Base-by-base conservation (phyloP, 1,140 invertebrate genomes). In the Penaeus indicus region DNA sequence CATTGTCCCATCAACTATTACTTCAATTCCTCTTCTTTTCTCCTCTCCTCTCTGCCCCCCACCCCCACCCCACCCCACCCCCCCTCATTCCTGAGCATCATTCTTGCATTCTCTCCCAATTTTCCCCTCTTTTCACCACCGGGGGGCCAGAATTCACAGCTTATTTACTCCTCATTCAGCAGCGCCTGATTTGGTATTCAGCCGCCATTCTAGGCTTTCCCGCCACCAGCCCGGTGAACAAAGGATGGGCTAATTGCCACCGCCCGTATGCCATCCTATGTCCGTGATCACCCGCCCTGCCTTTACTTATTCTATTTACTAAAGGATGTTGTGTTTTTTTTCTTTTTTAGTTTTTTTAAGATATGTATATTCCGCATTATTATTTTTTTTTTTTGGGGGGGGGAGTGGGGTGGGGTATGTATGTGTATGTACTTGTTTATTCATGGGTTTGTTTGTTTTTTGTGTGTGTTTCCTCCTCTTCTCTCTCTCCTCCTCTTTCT, bases 131-230 rank as follows among this genome's bases (percentile, higher is more conserved):
- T 88, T 88, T 88, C 81, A 83, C 64, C 81, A 79, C 75, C 85
- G 75, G 69, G 86, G 86, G 86, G 64, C 86, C 86, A 88, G 86
- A 88, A 88, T 88, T 88, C 86, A 83, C 86, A 83, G 86, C 86
- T 88, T 88, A 88, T 88, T 88, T 88, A 88, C 86, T 69, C 81
- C 86, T 88, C 86, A 88, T 88, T 88, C 86, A 88, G 63, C 69
- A 81, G 80, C 21, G 86, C 86, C 86, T 88, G 86, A 88, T 88
- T 88, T 88, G 86, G 86, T 88, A 88, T 88, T 88, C 86, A 88
- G 86, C 54, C 32, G 72, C 86, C 80, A 88, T 88, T 88, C 86
- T 88, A 67, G 80, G 86, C 81, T 83, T 83, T 88, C 86, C 80
- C 86, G 80, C 86, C 86, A 88, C 86, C 84, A 67, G n/a, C 86